A percentile compares a stretch with the other conserved stretches of the same genome.
Evolutionary conservation across 2,113 vertebrate genomes (phyloP).

Genomic region (Vulpes vulpes): DNA sequence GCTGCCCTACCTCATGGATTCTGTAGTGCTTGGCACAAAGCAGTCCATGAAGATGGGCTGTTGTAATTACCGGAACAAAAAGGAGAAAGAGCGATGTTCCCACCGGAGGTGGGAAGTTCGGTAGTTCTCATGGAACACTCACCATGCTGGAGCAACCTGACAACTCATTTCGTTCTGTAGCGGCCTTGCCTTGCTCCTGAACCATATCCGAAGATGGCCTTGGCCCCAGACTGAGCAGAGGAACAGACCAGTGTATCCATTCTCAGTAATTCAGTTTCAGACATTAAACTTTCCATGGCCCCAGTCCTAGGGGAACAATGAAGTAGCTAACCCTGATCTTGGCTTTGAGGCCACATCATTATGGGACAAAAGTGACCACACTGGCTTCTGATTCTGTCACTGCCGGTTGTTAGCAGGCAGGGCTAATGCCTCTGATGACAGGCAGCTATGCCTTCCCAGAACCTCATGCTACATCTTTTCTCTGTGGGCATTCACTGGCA

Average conservation of each 20-base stretch:
- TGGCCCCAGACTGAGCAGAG: neutral
- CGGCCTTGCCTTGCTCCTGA: neutral
- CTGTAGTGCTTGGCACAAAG: neutral
- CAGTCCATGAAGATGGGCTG: neutral
- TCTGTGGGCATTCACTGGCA: neutral
- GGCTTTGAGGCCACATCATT: neutral
- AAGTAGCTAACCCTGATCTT: slow-evolving; percentile 12
- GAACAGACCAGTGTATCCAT: neutral
- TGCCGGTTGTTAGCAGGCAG: neutral
- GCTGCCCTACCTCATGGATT: neutral
- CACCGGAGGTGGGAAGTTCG: neutral
- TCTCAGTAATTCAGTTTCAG: slow-evolving; percentile 11
- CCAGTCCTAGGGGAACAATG: neutral
- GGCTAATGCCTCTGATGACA: slow-evolving; percentile 9
- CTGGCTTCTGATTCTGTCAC: neutral
- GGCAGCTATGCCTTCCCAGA: neutral
- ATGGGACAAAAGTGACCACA: slow-evolving; percentile 6
- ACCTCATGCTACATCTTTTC: slow-evolving; percentile 24
- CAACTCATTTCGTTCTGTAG: neutral
- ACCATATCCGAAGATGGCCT: neutral
- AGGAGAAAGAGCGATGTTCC: neutral
- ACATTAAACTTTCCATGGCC: neutral
- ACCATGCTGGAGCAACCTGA: neutral
- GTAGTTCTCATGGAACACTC: neutral
- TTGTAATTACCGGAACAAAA: slow-evolving; percentile 24